Evolutionary conservation across 2,113 vertebrate genomes (phyloP).

Genomic region (Ifrita kowaldi): DNA sequence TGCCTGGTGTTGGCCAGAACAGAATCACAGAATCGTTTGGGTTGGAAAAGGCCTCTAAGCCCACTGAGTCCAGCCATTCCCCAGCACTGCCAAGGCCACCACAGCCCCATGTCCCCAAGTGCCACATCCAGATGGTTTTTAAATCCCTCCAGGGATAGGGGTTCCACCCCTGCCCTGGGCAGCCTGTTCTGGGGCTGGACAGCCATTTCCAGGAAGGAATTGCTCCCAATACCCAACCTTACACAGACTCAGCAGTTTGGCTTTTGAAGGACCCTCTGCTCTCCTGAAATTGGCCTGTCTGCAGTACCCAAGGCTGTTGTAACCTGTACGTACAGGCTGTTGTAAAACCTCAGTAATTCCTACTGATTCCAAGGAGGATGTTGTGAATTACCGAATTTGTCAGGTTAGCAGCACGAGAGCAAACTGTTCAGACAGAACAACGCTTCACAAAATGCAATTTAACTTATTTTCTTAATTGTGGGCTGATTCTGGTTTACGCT

Average conservation of each 20-base stretch:
- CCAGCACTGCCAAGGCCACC: not conserved
- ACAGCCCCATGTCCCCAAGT: not conserved
- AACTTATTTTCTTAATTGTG: conserved; percentile 13
- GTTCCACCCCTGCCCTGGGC: not conserved
- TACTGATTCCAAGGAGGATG: not conserved
- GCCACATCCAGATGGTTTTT: not conserved
- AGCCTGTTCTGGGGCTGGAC: not conserved
- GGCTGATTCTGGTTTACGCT: not conserved
- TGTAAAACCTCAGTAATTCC: not conserved
- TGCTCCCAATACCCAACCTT: not conserved
- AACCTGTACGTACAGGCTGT: fast-evolving
- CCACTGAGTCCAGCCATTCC: not conserved
- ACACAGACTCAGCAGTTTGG: not conserved
- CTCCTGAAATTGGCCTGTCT: not conserved
- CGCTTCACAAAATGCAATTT: not conserved
- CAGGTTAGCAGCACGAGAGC: not conserved
- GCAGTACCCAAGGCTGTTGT: not conserved
- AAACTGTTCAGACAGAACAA: not conserved
- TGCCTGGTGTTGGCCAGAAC: not conserved
- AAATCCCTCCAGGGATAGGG: not conserved
- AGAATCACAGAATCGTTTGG: not conserved
- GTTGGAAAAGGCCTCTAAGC: not conserved
- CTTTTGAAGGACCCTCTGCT: not conserved
- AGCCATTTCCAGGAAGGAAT: not conserved
- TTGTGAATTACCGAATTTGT: not conserved